Base-by-base conservation (phyloP, 2,113 vertebrate genomes). In the Macheiramphus alcinus region DNA sequence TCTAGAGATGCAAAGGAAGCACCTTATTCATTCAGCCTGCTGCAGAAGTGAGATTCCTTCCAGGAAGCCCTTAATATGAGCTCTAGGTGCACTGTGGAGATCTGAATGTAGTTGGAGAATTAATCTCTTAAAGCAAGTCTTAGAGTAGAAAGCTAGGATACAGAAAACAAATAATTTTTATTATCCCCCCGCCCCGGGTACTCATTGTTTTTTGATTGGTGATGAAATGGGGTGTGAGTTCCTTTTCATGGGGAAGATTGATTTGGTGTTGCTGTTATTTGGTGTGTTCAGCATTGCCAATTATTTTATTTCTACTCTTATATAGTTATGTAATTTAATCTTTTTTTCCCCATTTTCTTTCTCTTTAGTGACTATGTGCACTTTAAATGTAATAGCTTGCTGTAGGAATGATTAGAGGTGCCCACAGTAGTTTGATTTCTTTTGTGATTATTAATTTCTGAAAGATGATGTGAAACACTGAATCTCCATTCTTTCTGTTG, bases 151-250 rank as follows among this genome's bases (percentile, higher is more conserved):
- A 52, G 23, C 9, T 20, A 55, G 26, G 38, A 20, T 34, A 42
- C 38, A 38, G 14, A 66, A 16, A 65, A 56, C 2, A 34, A 20
- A 11, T 65, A 4, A 7, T 10, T 9, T 25, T 15, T 22, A 40
- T 47, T 52, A 52, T 27, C 14, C 14, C 7, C 29, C 8, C 3
- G 2, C 7, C 2, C 0, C 0, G 1, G 8, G 5, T 47, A 13
- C 5, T 61, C 6, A 13, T 38, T 50, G 4, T 5, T 78, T 78
- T 55, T 55, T 50, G 13, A 13, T 29, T 15, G 13, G 11, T 74
- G 36, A 23, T 80, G 55, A 83, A 83, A 70, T 31, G 40, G 48
- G 29, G 8, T 9, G 2, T 4, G 40, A 90, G 13, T 48, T 80
- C 10, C 23, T 80, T 15, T 75, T 68, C 10, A 3, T 31, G 14